Evolutionary conservation across 2,113 vertebrate species (phyloP), one percentile per base, ranked within the genome.

Genomic region (Phasianus colchicus): DNA sequence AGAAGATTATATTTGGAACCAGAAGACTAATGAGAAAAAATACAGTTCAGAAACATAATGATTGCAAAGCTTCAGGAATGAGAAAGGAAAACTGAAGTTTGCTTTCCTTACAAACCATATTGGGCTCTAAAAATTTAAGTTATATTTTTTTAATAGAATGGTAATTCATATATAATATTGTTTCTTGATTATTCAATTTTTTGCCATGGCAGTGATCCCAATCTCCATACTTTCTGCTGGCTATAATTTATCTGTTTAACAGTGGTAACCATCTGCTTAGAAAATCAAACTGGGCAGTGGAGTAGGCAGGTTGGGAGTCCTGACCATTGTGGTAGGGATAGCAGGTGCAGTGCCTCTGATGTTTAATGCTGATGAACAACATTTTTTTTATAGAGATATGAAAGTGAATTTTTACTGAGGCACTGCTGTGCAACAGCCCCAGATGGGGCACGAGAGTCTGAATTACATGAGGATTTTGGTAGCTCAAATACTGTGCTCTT

Each of bases 1-100:
- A 97, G 91, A 95, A 97, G 92, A 97, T 97, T 96, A 95, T 94
- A 97, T 97, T 96, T 97, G 96, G 96, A 97, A 97, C 89, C 83
- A 83, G 88, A 95, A 93, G 29, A 55, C 57, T 97, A 95, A 96
- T 94, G 92, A 86, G 91, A 93, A 70, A 94, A 96, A 96, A 95
- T 73, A 95, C 88, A 96, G 85, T 79, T 96, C 70, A 96, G 64
- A 97, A 97, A 85, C 55, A 60, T 71, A 93, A 63, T 47, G 90
- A 95, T 92, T 97, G 86, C 78, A 93, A 92, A 94, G 88, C 87
- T 96, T 95, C 89, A 95, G 90, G 86, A 64, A n/a, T 7, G 54
- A 93, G 91, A 84, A 94, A 95, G 81, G 55, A 75, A 83, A 81
- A 83, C 34, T 54, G 6, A 29, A 16, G 40, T n/a, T 90, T 72